Base-by-base conservation (phyloP, 2,113 vertebrate species). In the Trichomycterus rosablanca region DNA sequence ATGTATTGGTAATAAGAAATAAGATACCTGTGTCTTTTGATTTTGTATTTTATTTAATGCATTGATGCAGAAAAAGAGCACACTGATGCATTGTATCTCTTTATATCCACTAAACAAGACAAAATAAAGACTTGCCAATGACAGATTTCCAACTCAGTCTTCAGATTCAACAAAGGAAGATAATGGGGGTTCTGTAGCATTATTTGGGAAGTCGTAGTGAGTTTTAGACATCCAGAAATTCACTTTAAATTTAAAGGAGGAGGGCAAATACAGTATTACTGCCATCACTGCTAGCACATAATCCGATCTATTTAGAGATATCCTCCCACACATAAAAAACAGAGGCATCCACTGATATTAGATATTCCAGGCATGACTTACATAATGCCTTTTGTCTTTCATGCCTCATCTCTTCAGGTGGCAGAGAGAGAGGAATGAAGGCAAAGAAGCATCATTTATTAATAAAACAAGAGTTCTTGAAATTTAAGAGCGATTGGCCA, bases 361-460 rank as follows among this genome's bases (percentile, higher is more conserved):
- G 71, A 67, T 78, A 79, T 84, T 85, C 73, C 72, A 69, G 80
- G 80, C 75, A 68, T 68, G 76, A 2, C 44, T 88, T 86, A 82
- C 67, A 50, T 86, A 86, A 88, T 35, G 59, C 60, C 32, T 69
- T 83, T 77, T 78, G 72, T 76, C 75, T 83, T 78, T 83, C 74
- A 81, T 78, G 80, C 76, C 75, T 76, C 54, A 77, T 75, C 75
- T 75, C 66, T 48, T 76, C 62, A 73, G 61, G 42, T 72, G 52
- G 74, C 70, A 63, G 55, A 58, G 3, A 37, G 23, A 49, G 46
- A 28, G 46, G 18, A 23, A 49, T n/a, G 46, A n/a, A 24, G 37
- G 37, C 22, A 20, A 39, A 32, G 48, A 32, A 32, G 39, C 71
- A 73, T 78, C 70, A 59, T 81, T 83, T 83, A 77, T 84, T 84